These are phyloP conservation scores for Leistus spinibarbis DNA, from an alignment of 2,888 invertebrate species.

Conservation along the genomic window DNA sequence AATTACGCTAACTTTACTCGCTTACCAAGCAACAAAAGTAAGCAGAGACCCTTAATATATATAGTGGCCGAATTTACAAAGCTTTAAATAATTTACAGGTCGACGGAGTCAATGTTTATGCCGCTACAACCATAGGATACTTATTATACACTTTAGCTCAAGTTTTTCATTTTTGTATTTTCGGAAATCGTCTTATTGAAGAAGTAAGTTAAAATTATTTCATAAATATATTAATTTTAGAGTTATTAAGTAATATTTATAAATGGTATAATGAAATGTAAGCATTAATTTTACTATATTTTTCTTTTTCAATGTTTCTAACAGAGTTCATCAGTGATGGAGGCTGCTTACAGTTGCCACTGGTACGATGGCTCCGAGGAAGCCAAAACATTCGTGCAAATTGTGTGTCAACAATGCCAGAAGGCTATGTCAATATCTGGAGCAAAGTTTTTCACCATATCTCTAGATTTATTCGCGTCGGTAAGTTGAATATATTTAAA, in stretches of 20 bases:
- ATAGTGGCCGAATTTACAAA: background rate
- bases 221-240: too few species aligned
- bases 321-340: constrained; percentile 89
- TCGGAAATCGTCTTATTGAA: constrained; percentile 85
- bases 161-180: constrained; percentile 86
- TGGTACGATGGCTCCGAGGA: constrained; percentile 92
- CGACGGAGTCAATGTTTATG: constrained; percentile 76
- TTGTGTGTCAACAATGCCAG: constrained; percentile 89
- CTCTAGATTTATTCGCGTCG: constrained; percentile 85
- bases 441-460: constrained; percentile 88
- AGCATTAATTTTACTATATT: too few species aligned
- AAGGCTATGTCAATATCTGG: constrained; percentile 89
- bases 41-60: constrained; percentile 14
- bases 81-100: constrained; percentile 60
- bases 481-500: constrained; percentile 62
- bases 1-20: constrained; percentile 79
- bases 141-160: constrained; percentile 80
- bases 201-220: too few species aligned
- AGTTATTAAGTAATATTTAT: too few species aligned
- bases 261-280: too few species aligned
- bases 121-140: constrained; percentile 79
- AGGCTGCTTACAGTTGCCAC: constrained; percentile 87
- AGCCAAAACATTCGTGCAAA: constrained; percentile 88
- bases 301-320: constrained; percentile 41
- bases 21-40: constrained; percentile 87